Percentiles rank a stretch among this genome's conserved stretches.
These are phyloP conservation scores for Eutolmus rufibarbis DNA, from an alignment of 2,888 invertebrate genomes.

Conservation along the genomic window DNA sequence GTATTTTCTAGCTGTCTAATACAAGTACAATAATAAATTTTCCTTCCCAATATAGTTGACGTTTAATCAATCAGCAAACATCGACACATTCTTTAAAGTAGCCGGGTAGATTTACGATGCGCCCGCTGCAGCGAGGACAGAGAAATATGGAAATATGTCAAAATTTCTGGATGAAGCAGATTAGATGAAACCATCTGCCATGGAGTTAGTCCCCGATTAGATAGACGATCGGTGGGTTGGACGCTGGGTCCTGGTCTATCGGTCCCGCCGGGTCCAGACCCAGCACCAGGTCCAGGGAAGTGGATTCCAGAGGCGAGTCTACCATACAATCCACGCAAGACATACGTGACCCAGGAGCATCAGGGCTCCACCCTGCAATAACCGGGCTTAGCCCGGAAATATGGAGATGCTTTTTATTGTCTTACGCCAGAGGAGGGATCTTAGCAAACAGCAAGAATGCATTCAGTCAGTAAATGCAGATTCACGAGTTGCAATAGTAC, in stretches of 20 bases:
- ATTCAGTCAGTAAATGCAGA: neutral
- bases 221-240: neutral
- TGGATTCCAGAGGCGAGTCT: neutral
- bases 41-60: neutral
- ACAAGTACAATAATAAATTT: neutral
- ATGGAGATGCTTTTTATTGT: constrained; percentile 8
- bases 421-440: neutral
- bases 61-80: neutral
- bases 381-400: neutral
- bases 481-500: neutral
- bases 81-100: neutral
- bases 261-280: neutral
- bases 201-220: neutral
- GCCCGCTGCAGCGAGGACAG: neutral
- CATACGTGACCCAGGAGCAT: neutral
- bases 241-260: neutral
- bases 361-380: neutral
- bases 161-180: neutral
- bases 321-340: neutral
- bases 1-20: neutral
- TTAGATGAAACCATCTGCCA: constrained; percentile 1
- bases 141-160: neutral
- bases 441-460: neutral
- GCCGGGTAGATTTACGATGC: neutral
- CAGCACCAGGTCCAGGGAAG: neutral